phyloP scores from a whole-genome alignment of 2,888 invertebrate species.

The Monochamus alternatus region DNA sequence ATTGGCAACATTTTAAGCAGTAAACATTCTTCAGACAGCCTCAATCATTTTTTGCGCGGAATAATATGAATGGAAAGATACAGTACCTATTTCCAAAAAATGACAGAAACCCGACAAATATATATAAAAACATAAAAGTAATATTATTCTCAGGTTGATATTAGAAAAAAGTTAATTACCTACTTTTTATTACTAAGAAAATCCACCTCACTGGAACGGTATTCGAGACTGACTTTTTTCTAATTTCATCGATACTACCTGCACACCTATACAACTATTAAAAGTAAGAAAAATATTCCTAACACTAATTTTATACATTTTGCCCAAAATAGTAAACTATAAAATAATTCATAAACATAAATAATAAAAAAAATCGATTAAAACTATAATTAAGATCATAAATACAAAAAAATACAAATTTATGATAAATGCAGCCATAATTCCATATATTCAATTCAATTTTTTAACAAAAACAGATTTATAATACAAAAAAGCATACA shows the following conservation, averaged over 20 bases:
- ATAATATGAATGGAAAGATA: neutral
- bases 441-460: too few relatives aligned
- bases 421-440: too few relatives aligned
- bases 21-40: neutral
- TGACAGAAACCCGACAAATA: neutral
- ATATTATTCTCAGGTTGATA: neutral
- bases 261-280: neutral
- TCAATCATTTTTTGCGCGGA: neutral
- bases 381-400: too few relatives aligned
- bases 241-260: neutral
- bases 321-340: neutral
- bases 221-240: neutral
- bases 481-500: too few relatives aligned
- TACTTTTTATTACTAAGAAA: neutral
- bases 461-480: too few relatives aligned
- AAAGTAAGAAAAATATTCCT: neutral
- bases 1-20: neutral
- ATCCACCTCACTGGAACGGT: neutral
- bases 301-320: neutral
- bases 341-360: too few relatives aligned
- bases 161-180: conserved; percentile 1
- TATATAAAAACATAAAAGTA: neutral
- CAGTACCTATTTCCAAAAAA: neutral
- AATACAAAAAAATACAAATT: too few relatives aligned
- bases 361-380: too few relatives aligned